A percentile compares a stretch with the other conserved stretches of the same genome.
Evolutionary conservation across 2,888 invertebrate species (phyloP).

Genomic region (Plagiodera versicolora): DNA sequence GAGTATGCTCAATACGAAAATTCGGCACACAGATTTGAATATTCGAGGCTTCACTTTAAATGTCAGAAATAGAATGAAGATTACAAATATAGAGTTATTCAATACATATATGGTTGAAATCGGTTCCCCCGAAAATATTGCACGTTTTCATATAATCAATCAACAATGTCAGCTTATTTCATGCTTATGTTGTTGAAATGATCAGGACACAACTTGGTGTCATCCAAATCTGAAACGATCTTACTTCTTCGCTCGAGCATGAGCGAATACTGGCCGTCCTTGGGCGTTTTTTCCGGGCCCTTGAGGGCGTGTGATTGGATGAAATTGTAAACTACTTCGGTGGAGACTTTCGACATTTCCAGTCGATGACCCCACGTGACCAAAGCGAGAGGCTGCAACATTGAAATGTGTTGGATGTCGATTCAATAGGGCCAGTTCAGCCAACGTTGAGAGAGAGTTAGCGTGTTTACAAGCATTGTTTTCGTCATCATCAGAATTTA

Average conservation of each 20-base stretch:
- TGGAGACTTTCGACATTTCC: conserved; percentile 69
- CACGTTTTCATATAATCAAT: too few species aligned
- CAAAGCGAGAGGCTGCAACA: conserved; percentile 70
- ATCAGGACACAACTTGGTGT: conserved; percentile 55
- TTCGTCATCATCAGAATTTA: too few species aligned
- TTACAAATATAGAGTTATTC: too few species aligned
- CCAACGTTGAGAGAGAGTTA: too few species aligned
- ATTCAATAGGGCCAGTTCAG: too few species aligned
- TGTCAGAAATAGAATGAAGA: too few species aligned
- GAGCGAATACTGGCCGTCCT: conserved; percentile 61
- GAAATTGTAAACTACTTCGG: conserved; percentile 60
- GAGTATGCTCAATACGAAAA: too few species aligned
- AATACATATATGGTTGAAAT: too few species aligned
- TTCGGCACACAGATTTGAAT: too few species aligned
- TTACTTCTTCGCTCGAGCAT: conserved; percentile 54
- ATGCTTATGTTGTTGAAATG: conserved; percentile 25
- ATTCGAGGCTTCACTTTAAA: too few species aligned
- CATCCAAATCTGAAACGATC: conserved; percentile 54
- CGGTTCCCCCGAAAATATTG: not conserved
- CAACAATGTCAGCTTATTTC: conserved; percentile 22
- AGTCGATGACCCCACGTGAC: conserved; percentile 75
- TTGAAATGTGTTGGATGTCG: too few species aligned
- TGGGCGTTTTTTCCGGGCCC: conserved; percentile 60
- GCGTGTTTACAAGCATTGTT: too few species aligned
- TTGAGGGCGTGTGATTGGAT: conserved; percentile 63